phyloP scores from a whole-genome alignment of 2,888 invertebrate species.

The Biston betularia region DNA sequence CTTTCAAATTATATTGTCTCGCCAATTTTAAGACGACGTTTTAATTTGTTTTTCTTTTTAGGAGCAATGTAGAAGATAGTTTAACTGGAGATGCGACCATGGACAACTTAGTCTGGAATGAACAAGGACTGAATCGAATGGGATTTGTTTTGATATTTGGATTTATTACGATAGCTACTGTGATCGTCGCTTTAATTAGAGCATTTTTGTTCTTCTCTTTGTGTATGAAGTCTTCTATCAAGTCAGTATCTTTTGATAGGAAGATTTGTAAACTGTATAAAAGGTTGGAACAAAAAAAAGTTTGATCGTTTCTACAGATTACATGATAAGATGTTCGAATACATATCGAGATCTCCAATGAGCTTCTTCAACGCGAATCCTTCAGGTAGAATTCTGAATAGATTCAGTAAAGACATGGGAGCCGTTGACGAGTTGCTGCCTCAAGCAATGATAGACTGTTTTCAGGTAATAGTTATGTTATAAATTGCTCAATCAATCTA shows the following conservation, averaged over 20 bases:
- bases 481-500: neutral
- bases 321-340: slow-evolving; percentile 89
- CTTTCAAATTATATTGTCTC: neutral
- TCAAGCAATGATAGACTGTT: slow-evolving; percentile 90
- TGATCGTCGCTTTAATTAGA: slow-evolving; percentile 87
- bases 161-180: slow-evolving; percentile 82
- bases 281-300: neutral
- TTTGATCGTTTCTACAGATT: slow-evolving; percentile 64
- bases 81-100: slow-evolving; percentile 74
- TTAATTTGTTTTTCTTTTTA: slow-evolving; percentile 43
- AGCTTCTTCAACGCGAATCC: slow-evolving; percentile 94
- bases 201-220: slow-evolving; percentile 88
- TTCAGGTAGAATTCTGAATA: slow-evolving; percentile 90
- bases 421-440: slow-evolving; percentile 92
- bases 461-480: slow-evolving; percentile 73
- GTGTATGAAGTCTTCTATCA: slow-evolving; percentile 89
- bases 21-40: neutral
- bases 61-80: slow-evolving; percentile 76
- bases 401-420: slow-evolving; percentile 95
- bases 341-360: slow-evolving; percentile 81
- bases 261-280: neutral
- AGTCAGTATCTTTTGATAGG: slow-evolving; percentile 56
- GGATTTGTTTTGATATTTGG: slow-evolving; percentile 84
- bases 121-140: slow-evolving; percentile 66
- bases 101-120: slow-evolving; percentile 71